A percentile compares a stretch with the other conserved stretches of the same genome.
Evolutionary conservation across 2,888 invertebrate species (phyloP).

Genomic region (Horisme vitalbata): DNA sequence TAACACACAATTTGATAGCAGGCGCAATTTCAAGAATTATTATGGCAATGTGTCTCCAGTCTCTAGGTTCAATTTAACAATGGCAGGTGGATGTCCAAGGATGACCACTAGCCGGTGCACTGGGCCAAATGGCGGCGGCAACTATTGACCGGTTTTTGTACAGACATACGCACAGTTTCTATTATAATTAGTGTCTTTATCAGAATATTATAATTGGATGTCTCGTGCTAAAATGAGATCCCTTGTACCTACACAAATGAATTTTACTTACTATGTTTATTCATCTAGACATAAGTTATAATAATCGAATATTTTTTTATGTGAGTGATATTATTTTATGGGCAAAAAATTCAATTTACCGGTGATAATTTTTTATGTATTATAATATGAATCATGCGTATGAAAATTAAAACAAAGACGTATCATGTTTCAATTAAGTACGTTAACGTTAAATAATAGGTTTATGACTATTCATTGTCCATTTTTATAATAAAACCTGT

Average conservation of each 20-base stretch:
- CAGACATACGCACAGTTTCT: conserved; percentile 54
- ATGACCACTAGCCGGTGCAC: conserved; percentile 70
- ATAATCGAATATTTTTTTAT: too few species aligned
- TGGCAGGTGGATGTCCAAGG: conserved; percentile 76
- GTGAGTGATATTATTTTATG: too few species aligned
- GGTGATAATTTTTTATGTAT: conserved; percentile 7
- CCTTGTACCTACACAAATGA: conserved; percentile 46
- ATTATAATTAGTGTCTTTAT: conserved; percentile 72
- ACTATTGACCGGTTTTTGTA: conserved; percentile 62
- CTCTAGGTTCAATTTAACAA: conserved; percentile 71
- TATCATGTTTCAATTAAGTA: conserved; percentile 18
- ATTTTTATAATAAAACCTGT: conserved; percentile 6
- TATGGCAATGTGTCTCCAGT: conserved; percentile 74
- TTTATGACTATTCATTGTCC: conserved; percentile 10
- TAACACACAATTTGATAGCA: conserved; percentile 28
- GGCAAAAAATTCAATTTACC: conserved; percentile 19
- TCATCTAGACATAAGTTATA: too few species aligned
- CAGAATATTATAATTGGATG: conserved; percentile 66
- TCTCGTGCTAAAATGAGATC: conserved; percentile 49
- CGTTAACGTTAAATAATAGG: conserved; percentile 1
- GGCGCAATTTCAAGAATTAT: conserved; percentile 62
- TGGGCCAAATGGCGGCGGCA: conserved; percentile 59
- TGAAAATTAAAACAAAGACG: conserved; percentile 19
- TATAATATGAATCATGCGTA: conserved; percentile 5
- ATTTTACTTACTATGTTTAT: too few species aligned